Base-by-base conservation (phyloP, 2,888 invertebrate species). In the Desoria tigrina region DNA sequence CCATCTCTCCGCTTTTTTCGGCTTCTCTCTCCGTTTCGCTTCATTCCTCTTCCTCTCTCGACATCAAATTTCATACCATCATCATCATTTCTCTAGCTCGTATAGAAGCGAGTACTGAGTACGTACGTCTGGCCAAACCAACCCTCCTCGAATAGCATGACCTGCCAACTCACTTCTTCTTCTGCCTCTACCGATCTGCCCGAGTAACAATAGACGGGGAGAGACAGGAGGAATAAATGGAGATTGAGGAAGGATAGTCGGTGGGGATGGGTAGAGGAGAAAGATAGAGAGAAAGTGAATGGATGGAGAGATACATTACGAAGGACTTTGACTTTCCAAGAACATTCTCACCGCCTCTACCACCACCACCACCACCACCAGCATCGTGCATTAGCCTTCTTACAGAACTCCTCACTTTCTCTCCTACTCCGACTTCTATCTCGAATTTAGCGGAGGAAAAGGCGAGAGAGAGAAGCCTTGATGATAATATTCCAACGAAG, bases 1-100 rank as follows among this genome's bases (percentile, higher is more conserved):
- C 32, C 32, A 7, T 4, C 32, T 32, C 11, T 32, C 11, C 32
- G 32, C 23, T 51, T 24, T 21, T 51, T 45, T 16, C 45, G 7
- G 23, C 23, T 51, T 24, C 24, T 32, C 16, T 14, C 51, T 51
- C 51, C 11, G 39, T 14, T 39, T 39, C 39, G 11, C n/a, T 51
- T 51, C 51, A 51, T 51, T 45, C 45, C 45, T 51, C 51, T 51
- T 51, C 51, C 24, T 32, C 16, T 14, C 51, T 51, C 51, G 21
- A 51, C 51, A 51, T 51, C 51, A 51, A 51, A 51, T 51, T 51
- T 51, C 51, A 51, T 51, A 24, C 51, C 51, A 51, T 51, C 51
- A 45, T 45, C 45, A 51, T 51, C 51, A 51, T 51, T 51, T 51
- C 51, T 51, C 51, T 21, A n/a, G 9, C 14, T 14, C n/a, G n/a